Base-by-base conservation (phyloP, 2,888 invertebrate species). In the Acleris sparsana region DNA sequence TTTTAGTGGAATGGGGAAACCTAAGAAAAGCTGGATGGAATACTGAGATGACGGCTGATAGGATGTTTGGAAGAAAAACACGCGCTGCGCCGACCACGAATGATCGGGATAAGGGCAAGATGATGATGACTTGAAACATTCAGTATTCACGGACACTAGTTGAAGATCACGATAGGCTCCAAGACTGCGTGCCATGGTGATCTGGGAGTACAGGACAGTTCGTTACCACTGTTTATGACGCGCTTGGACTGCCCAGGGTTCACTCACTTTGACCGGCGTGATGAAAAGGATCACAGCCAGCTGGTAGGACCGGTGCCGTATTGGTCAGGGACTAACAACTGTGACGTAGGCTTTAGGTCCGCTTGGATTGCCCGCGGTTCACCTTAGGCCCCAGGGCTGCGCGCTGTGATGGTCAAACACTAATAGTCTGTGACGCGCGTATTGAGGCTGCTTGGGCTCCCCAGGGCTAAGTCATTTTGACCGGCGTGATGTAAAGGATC, bases 351-450 rank as follows among this genome's bases (percentile, higher is more conserved):
- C 89, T 73, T 62, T 86, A 79, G 2, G 93, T 92, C 1, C 88
- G 82, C 2, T 39, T 39, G 4, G 39, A 39, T 4, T 39, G 0
- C 9, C 39, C 39, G 11, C 6, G 33, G 33, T 33, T 9, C 9
- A 33, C 55, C 20, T 13, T 95, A 88, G 0, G 94, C 25, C 3
- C 25, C 1, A 7, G 7, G 7, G 7, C 25, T 25, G 7, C 25
- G 25, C 25, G 25, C 25, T 3, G 25, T 6, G 6, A 25, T 25
- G 25, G 25, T 25, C 25, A 6, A 82, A 17, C 84, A 76, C 81
- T 95, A 96, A 68, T 25, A 94, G n/a, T 96, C 96, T 84, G 96
- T 95, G 5, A 93, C 89, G 68, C 90, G 89, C 93, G 3, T 88
- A 73, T 62, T 85, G 79, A 2, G 93, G 92, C 1, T 88, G 82